A percentile compares a stretch with the other conserved stretches of the same genome.
Evolutionary conservation across 2,113 vertebrate species (phyloP).

Genomic region (Campylorhamphus procurvoides): DNA sequence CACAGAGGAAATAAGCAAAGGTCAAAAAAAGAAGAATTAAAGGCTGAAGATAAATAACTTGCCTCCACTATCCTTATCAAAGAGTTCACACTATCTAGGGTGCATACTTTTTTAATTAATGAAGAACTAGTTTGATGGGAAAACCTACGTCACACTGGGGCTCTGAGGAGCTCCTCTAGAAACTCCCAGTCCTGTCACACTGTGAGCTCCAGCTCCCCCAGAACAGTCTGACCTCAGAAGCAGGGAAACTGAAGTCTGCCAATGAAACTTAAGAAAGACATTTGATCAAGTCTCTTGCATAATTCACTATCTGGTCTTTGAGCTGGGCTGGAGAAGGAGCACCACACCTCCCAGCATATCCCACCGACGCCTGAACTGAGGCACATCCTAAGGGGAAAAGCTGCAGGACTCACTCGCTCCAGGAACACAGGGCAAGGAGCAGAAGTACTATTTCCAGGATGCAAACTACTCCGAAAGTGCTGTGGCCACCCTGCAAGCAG

Average conservation of each 20-base stretch:
- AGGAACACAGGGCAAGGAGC: background rate
- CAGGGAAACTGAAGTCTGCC: slow-evolving; percentile 38
- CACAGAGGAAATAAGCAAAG: background rate
- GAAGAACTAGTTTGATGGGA: slow-evolving; percentile 1
- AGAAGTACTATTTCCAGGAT: background rate
- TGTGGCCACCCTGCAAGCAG: background rate
- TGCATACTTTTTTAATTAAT: slow-evolving; percentile 30
- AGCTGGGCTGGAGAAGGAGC: background rate
- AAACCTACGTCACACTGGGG: background rate
- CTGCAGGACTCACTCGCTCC: background rate
- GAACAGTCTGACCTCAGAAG: background rate
- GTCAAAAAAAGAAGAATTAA: background rate
- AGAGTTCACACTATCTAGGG: background rate
- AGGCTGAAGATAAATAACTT: background rate
- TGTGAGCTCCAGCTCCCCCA: background rate
- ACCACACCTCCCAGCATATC: background rate
- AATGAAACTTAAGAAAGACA: slow-evolving; percentile 65
- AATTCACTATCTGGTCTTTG: slow-evolving; percentile 54
- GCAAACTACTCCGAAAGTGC: background rate
- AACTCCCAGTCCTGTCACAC: background rate
- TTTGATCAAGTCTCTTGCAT: slow-evolving; percentile 54
- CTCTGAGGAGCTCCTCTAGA: slow-evolving; percentile 33
- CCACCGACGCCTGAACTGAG: background rate
- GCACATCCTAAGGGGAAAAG: background rate
- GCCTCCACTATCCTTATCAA: background rate